Evolutionary conservation across 2,888 invertebrate species (phyloP), one percentile per base, ranked within the genome.

Genomic region (Protodeltote pygarga): DNA sequence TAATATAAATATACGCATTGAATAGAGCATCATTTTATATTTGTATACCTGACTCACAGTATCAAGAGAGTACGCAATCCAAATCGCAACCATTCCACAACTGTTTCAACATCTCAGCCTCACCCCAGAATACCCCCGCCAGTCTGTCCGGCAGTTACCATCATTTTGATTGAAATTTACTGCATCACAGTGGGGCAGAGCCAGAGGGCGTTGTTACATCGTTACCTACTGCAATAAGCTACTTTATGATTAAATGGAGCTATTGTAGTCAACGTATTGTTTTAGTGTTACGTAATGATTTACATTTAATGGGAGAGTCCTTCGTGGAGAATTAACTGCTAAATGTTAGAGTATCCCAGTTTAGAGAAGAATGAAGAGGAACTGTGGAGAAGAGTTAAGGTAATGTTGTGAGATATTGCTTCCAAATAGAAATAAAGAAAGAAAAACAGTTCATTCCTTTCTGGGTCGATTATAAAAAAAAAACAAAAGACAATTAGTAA

Each of bases 111-210:
- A 63, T 71, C 45, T 47, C 25, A 11, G 19, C 8, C 5, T 13
- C 20, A 17, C 2, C 0, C 23, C 77, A 78, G 79, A 89, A 87
- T 90, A 80, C 8, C 3, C 28, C 75, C 32, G 44, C 34, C 31
- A 24, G 38, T 55, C 62, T 77, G 87, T 86, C 87, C 87, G 85
- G 87, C 80, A 77, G 82, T 81, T 85, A 83, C 77, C 75, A 85
- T 87, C 78, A 81, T 86, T 89, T 83, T 89, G 88, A 90, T 89
- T 88, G 85, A 89, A 88, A 91, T 91, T 87, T 91, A 91, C 79
- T 79, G 81, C 83, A 73, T 69, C 68, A 77, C 72, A 75, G 82
- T 81, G 64, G 67, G 67, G 65, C 77, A 68, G 77, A 66, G 67
- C 64, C 77, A 68, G 77, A 81, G 81, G 86, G 87, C 51, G 84